Base-by-base conservation (phyloP, 2,888 invertebrate species). In the Drepana falcataria region DNA sequence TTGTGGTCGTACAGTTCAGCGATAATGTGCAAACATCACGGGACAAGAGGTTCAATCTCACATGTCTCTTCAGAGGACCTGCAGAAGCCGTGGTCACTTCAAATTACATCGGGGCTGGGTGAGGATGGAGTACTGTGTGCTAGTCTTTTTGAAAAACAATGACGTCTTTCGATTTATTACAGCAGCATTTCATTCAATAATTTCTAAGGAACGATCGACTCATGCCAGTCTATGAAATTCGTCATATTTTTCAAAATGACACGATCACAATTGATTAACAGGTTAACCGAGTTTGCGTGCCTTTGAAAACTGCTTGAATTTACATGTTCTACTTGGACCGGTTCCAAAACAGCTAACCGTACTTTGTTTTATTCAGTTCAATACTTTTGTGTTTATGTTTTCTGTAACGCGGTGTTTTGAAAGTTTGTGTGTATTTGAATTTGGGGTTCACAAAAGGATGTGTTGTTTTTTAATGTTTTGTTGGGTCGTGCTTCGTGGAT, bases 31-130 rank as follows among this genome's bases (percentile, higher is more conserved):
- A 97, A 88, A 97, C 97, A 0, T 95, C 96, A 34, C 92, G 95
- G 59, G 97, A 98, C 83, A 97, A 97, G 74, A 93, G 97, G 7
- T 98, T 97, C 86, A 98, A 98, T 81, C 88, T 98, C 61, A 98
- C 97, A n/a, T 98, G 97, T 75, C 92, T 97, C 55, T 97, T 97
- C 85, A 93, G 97, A 66, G 97, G 97, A 37, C 97, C 97, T 0
- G 97, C 97, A 35, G 97, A 98, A 83, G 96, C 97, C 7, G 96
- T 98, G 2, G 97, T 98, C 55, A 97, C 97, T 21, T 97, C 97
- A 35, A 96, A 96, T 69, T 97, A 97, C 80, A 97, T 97, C 71
- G 97, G 97, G 67, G 96, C 97, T 65, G 97, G 97, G 97, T 96
- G 93, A 92, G 92, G 75, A 55, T 53, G 47, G 49, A 48, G 7